A percentile compares a stretch with the other conserved stretches of the same genome.
phyloP scores from a whole-genome alignment of 2,113 vertebrate species.

The Sialia sialis region DNA sequence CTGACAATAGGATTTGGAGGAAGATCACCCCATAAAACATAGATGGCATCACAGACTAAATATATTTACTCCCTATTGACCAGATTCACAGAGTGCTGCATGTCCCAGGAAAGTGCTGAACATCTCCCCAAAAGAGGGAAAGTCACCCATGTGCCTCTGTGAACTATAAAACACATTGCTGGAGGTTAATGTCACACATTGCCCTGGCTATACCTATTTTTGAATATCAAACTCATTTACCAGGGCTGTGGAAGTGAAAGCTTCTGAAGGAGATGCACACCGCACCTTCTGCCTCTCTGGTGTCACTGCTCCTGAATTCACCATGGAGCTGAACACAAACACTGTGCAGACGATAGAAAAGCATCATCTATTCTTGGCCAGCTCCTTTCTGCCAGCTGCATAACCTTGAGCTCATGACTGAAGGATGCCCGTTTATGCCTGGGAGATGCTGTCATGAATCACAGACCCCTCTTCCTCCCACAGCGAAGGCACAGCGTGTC shows the following conservation, averaged over 20 bases:
- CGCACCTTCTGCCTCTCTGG: background rate
- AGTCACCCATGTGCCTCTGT: background rate
- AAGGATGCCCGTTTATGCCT: slow-evolving; percentile 6
- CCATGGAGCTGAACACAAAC: background rate
- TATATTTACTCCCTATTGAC: background rate
- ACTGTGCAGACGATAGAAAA: background rate
- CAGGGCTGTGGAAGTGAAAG: background rate
- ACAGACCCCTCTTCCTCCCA: background rate
- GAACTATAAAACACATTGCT: background rate
- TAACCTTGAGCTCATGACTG: background rate
- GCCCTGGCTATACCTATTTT: background rate
- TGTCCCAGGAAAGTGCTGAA: background rate
- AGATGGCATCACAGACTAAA: rapidly evolving
- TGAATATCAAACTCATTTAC: background rate
- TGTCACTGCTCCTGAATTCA: background rate
- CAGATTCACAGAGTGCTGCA: background rate
- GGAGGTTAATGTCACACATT: background rate
- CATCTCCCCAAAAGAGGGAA: background rate
- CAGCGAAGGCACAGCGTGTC: background rate
- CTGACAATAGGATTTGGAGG: background rate
- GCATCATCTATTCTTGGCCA: background rate
- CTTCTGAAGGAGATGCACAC: background rate
- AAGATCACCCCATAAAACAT: background rate
- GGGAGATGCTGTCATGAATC: slow-evolving; percentile 11
- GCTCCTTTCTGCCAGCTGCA: background rate